phyloP scores from a whole-genome alignment of 2,113 vertebrate genomes.

The Campylorhamphus procurvoides region DNA sequence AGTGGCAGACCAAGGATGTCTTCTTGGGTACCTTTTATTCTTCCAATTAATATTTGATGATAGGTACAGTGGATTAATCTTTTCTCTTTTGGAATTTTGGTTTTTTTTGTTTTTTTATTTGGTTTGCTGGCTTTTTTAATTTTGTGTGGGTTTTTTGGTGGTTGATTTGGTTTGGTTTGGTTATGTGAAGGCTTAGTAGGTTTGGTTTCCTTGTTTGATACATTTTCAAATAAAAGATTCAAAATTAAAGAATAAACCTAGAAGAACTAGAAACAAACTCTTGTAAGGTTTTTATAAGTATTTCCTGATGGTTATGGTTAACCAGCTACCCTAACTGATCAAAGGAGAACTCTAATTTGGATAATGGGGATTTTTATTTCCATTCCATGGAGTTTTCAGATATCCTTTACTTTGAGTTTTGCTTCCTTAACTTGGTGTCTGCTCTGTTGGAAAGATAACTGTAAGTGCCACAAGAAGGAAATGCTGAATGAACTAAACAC shows the following conservation, averaged over 20 bases:
- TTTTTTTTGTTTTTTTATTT: not conserved
- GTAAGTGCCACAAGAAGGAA: slow-evolving; percentile 25
- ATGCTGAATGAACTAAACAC: not conserved
- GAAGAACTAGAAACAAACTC: not conserved
- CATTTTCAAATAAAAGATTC: not conserved
- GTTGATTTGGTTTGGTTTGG: not conserved
- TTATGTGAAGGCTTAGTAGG: not conserved
- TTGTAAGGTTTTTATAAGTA: not conserved
- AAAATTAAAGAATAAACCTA: not conserved
- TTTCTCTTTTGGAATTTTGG: not conserved
- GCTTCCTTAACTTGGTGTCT: not conserved
- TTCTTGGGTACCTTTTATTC: not conserved
- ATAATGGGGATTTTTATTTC: not conserved
- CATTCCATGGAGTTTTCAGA: not conserved
- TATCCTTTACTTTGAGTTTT: not conserved
- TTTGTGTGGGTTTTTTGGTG: too few relatives aligned
- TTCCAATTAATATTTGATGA: not conserved
- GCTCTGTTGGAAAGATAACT: not conserved
- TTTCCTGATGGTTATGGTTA: not conserved
- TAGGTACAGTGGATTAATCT: not conserved
- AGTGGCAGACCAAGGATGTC: not conserved
- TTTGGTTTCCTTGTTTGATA: not conserved
- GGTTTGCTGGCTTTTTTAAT: not conserved
- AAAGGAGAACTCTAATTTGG: not conserved
- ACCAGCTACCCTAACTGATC: not conserved